A percentile compares a stretch with the other conserved stretches of the same genome.
Evolutionary conservation across 2,113 vertebrate species (phyloP).

Genomic region (Heteronetta atricapilla): DNA sequence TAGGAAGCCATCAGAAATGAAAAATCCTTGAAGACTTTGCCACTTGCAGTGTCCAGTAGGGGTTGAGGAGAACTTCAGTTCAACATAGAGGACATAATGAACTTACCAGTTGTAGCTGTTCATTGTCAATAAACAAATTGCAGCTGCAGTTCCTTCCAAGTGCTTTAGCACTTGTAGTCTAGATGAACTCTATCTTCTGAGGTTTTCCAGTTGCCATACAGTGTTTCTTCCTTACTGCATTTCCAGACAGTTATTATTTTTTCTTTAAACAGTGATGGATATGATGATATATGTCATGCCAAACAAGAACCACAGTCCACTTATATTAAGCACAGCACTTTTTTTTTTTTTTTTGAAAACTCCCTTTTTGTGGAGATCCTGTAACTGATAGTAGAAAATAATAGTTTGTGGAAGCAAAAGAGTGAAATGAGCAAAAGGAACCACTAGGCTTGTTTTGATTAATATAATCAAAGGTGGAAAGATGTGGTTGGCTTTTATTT

Average conservation of each 20-base stretch:
- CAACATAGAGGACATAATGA: background rate
- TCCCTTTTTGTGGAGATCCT: background rate
- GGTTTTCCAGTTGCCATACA: background rate
- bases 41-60: background rate
- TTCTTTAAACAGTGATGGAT: rapidly evolving
- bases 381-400: background rate
- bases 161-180: background rate
- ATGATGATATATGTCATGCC: background rate
- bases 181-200: background rate
- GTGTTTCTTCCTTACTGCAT: background rate
- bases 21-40: background rate
- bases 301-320: background rate
- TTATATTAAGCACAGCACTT: background rate
- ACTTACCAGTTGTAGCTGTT: background rate
- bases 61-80: background rate
- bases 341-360: background rate
- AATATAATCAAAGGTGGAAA: background rate
- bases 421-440: background rate
- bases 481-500: background rate
- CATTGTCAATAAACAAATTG: background rate
- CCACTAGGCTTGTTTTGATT: background rate
- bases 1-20: background rate
- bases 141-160: background rate
- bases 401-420: background rate
- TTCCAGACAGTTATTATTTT: background rate